phyloP scores from a whole-genome alignment of 2,888 invertebrate genomes.

The Eurytoma californica region DNA sequence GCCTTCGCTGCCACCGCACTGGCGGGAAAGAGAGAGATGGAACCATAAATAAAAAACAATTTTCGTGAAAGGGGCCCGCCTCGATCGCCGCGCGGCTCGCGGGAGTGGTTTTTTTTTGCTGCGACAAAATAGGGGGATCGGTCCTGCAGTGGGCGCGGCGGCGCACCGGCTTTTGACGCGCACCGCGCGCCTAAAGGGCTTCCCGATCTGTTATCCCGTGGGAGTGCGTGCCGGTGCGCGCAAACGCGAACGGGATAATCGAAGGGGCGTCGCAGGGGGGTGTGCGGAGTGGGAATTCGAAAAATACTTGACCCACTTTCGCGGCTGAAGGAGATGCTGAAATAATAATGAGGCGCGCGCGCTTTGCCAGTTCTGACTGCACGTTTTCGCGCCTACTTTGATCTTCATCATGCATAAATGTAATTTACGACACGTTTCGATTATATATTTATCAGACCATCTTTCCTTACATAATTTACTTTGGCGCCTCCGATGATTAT shows the following conservation, averaged over 20 bases:
- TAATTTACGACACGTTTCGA: no score
- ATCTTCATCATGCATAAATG: not conserved
- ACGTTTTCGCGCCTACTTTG: not conserved
- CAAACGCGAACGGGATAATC: not conserved
- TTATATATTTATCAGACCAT: no score
- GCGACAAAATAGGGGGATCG: not conserved
- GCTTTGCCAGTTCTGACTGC: not conserved
- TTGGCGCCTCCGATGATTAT: no score
- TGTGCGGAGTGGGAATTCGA: not conserved
- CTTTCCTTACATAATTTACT: no score
- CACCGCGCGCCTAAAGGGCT: not conserved
- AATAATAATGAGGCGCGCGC: not conserved
- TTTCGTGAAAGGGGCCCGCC: conserved; percentile 38
- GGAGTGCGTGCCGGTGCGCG: not conserved
- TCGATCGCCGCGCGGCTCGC: not conserved
- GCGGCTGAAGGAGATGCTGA: not conserved
- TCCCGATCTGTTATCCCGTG: not conserved
- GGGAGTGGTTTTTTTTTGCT: no score
- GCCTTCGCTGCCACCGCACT: conserved; percentile 1
- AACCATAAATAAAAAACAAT: conserved; percentile 55
- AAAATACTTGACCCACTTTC: conserved; percentile 36
- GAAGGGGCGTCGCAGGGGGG: not conserved
- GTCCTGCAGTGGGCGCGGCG: not conserved
- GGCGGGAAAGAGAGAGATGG: no score
- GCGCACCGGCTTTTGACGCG: not conserved